A percentile compares a stretch with the other conserved stretches of the same genome.
phyloP scores from a whole-genome alignment of 2,797 vertebrate species.

The Bradypodion ventrale region DNA sequence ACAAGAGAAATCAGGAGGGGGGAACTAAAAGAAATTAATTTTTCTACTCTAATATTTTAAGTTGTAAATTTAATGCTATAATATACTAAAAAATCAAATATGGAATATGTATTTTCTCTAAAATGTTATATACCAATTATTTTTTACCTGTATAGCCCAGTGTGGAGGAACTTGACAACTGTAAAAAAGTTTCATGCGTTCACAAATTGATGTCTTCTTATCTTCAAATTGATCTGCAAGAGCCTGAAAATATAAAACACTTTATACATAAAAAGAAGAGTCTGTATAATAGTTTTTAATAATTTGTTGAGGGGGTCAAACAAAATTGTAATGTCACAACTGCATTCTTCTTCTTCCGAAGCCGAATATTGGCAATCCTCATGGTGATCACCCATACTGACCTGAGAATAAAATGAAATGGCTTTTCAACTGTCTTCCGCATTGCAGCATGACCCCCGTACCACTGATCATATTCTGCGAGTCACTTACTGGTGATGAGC shows the following conservation, averaged over 20 bases:
- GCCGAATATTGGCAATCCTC: too few relatives aligned
- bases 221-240: conserved; percentile 91
- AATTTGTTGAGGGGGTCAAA: not conserved
- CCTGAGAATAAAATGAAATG: too few relatives aligned
- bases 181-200: conserved; percentile 94
- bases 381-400: too few relatives aligned
- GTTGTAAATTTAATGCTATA: not conserved
- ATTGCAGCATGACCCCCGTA: too few relatives aligned
- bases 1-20: not conserved
- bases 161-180: conserved; percentile 86
- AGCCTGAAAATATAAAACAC: conserved; percentile 65
- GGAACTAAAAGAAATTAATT: not conserved
- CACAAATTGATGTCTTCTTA: conserved; percentile 76
- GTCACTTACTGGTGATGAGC: too few relatives aligned
- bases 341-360: too few relatives aligned
- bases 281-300: not conserved
- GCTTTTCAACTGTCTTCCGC: too few relatives aligned
- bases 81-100: conserved; percentile 9
- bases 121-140: not conserved
- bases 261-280: conserved; percentile 9
- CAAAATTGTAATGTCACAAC: not conserved
- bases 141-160: conserved; percentile 88
- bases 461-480: too few relatives aligned
- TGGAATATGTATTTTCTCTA: conserved; percentile 8
- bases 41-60: not conserved